Evolutionary conservation across 1,140 invertebrate genomes (phyloP).

Genomic region (Paralvinella palmiformis): DNA sequence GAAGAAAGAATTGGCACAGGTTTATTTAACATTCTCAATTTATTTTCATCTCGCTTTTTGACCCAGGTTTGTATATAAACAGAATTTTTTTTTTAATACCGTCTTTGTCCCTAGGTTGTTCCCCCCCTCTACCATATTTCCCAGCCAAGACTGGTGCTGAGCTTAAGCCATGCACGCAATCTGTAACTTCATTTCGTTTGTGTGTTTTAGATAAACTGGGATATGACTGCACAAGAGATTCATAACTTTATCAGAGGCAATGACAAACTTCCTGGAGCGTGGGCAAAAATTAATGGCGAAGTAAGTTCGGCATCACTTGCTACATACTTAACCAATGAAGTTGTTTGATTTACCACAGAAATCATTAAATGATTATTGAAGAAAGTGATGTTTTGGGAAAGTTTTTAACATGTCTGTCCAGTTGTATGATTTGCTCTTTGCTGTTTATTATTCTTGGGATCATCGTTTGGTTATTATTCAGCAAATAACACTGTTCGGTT

Average conservation of each 20-base stretch:
- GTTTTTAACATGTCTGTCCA: no score
- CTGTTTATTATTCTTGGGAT: not conserved
- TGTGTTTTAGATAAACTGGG: constrained; percentile 65
- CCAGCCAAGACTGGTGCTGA: no score
- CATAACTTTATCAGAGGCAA: constrained; percentile 92
- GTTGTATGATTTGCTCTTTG: no score
- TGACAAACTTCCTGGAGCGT: constrained; percentile 84
- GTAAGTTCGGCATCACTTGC: constrained; percentile 23
- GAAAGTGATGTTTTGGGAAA: no score
- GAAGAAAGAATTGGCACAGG: constrained; percentile 62
- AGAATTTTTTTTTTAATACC: no score
- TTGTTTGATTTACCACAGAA: no score
- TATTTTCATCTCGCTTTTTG: not conserved
- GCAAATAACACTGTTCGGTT: constrained; percentile 65
- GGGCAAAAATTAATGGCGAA: constrained; percentile 62
- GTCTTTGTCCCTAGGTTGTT: no score
- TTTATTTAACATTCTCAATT: constrained; percentile 15
- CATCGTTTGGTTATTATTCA: constrained; percentile 21
- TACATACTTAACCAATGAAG: no score
- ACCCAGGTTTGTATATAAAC: not conserved
- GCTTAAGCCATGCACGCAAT: no score
- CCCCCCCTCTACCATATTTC: no score
- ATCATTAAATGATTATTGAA: no score
- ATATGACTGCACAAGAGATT: constrained; percentile 61
- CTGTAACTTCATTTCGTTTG: no score